A percentile compares a stretch with the other conserved stretches of the same genome.
These are phyloP conservation scores for Ammodytes dubius DNA, from an alignment of 2,113 vertebrate species.

Conservation along the genomic window DNA sequence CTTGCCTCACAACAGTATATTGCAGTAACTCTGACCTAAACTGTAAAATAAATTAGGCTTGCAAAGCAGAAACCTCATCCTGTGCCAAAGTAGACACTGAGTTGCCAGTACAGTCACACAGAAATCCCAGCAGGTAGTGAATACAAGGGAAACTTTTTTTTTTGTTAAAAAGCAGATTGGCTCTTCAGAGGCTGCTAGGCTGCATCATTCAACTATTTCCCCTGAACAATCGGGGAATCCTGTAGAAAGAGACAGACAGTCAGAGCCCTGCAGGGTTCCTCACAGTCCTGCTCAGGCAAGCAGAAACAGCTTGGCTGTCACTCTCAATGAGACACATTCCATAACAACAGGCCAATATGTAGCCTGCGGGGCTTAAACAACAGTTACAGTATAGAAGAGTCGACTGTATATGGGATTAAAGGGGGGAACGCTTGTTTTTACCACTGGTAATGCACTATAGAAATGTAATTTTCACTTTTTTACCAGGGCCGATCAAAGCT, in stretches of 20 bases:
- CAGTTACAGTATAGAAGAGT: slow-evolving; percentile 52
- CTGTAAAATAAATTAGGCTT: not conserved
- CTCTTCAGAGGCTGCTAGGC: slow-evolving; percentile 5
- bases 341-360: slow-evolving; percentile 65
- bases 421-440: slow-evolving; percentile 10
- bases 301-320: slow-evolving; percentile 71
- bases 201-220: slow-evolving; percentile 28
- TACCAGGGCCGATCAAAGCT: slow-evolving; percentile 32
- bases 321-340: slow-evolving; percentile 75
- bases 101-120: not conserved
- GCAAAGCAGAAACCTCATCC: not conserved
- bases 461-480: slow-evolving; percentile 25
- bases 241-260: slow-evolving; percentile 62
- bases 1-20: not conserved
- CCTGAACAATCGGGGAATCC: slow-evolving; percentile 36
- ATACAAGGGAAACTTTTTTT: not conserved
- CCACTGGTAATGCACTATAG: slow-evolving; percentile 3
- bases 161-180: not conserved
- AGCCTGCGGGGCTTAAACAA: slow-evolving; percentile 63
- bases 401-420: not conserved
- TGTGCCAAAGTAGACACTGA: not conserved
- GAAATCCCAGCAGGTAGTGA: slow-evolving; percentile 5
- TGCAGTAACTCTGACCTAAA: not conserved
- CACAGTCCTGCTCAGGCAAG: slow-evolving; percentile 79
- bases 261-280: slow-evolving; percentile 68